These are phyloP conservation scores for Desmophyllum pertusum DNA, from an alignment of 92 coral and sea anemone species.

Conservation along the genomic window DNA sequence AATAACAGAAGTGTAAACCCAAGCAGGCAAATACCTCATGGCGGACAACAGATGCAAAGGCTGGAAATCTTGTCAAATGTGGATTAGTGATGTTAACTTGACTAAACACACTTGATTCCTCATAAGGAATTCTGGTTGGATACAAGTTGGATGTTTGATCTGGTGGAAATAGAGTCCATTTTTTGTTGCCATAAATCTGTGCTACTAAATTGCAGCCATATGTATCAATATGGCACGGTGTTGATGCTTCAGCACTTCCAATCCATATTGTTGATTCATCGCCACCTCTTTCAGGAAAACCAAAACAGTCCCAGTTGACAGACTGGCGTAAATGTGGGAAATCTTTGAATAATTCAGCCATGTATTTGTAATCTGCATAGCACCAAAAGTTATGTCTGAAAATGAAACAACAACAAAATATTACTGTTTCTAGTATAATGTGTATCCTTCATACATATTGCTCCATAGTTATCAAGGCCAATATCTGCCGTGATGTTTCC, in stretches of 20 bases:
- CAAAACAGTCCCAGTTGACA: conserved; percentile 84
- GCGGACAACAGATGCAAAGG: conserved; percentile 56
- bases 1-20: neutral
- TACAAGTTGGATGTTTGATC: conserved; percentile 70
- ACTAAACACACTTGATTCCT: conserved; percentile 97
- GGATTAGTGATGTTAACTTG: conserved; percentile 77
- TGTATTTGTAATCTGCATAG: conserved; percentile 99
- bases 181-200: conserved; percentile 88
- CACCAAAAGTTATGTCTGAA: conserved; percentile 89
- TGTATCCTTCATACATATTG: neutral
- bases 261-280: conserved; percentile 96
- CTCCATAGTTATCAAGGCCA: no score
- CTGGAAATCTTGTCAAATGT: conserved; percentile 74
- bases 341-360: conserved; percentile 85
- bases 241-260: conserved; percentile 88
- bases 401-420: conserved; percentile 13
- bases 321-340: conserved; percentile 69
- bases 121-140: conserved; percentile 98
- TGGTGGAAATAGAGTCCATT: conserved; percentile 91
- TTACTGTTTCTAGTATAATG: neutral
- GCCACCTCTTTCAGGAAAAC: conserved; percentile 88
- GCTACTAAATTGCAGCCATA: conserved; percentile 99
- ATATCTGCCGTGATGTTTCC: no score
- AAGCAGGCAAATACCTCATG: conserved; percentile 69
- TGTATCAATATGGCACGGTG: conserved; percentile 95